These are phyloP conservation scores for Cryptoblepharus egeriae DNA, from an alignment of 2,797 vertebrate genomes.

Conservation along the genomic window DNA sequence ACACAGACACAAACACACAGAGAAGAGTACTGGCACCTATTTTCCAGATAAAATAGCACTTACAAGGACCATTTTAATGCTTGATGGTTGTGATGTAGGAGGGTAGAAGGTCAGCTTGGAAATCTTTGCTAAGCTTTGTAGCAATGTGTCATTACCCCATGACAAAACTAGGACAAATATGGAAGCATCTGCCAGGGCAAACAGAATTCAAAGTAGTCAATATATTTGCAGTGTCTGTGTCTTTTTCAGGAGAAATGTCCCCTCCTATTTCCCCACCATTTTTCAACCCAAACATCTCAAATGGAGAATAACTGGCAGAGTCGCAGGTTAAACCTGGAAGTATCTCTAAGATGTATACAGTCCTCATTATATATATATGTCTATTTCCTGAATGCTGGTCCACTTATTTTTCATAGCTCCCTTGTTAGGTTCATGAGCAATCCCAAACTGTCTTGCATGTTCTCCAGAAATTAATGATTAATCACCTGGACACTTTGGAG, in stretches of 20 bases:
- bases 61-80: too few species aligned
- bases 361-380: neutral
- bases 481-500: conserved; percentile 18
- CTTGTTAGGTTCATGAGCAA: neutral
- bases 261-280: neutral
- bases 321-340: neutral
- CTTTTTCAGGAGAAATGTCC: neutral
- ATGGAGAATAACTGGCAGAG: neutral
- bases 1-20: too few species aligned
- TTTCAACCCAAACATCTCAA: neutral
- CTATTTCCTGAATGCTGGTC: conserved; percentile 8
- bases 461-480: conserved; percentile 35
- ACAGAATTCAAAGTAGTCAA: neutral
- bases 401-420: conserved; percentile 27
- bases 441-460: neutral
- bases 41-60: too few species aligned
- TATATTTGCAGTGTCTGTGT: neutral
- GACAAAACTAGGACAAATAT: neutral
- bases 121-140: neutral
- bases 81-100: too few species aligned
- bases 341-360: neutral
- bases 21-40: too few species aligned
- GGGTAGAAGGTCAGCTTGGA: too few species aligned
- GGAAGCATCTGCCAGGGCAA: neutral
- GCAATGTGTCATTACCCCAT: neutral